Base-by-base conservation (phyloP, 1,140 invertebrate genomes). In the Eriosoma lanigerum region DNA sequence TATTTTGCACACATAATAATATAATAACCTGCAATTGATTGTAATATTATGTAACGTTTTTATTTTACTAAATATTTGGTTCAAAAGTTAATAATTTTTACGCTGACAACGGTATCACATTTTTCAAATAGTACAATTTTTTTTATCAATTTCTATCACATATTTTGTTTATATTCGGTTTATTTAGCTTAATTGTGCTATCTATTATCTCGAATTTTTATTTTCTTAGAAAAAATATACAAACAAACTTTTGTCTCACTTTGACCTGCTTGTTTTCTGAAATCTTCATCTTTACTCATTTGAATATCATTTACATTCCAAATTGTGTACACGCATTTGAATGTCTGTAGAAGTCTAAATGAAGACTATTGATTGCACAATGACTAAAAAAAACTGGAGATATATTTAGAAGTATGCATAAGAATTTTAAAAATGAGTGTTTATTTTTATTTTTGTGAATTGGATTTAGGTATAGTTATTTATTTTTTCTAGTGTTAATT, bases 241-340 rank as follows among this genome's bases (percentile, higher is more conserved):
- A 8, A 32, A 62, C 58, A 62, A 32, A 72, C 50, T 46, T 70
- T n/a, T n/a, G n/a, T n/a, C n/a, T 8, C 32, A 38, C 3, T 72
- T 72, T 29, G 15, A 52, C 50, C 48, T 52, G 17, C 17, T 72
- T 17, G 46, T 29, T 52, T 50, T 72, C 46, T 9, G 10, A 72
- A 52, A 29, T 72, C 24, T 12, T 13, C 1, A 29, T 52, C 38
- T 70, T 21, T 26, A 70, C 66, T 50, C 52, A 72, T 72, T 72
- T 72, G 24, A 72, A 72, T 72, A 72, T 52, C 48, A 52, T 72
- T 72, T 52, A 72, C 24, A 72, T 72, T 72, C 13, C 26, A 17
- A 52, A 52, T 52, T 26, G 46, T 52, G 24, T 29, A 70, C 17
- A n/a, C 68, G 8, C 6, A 21, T 52, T 50, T 21, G 10, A 54